Percentiles rank a stretch among this genome's conserved stretches.
These are phyloP conservation scores for Sminthurinus aureus DNA, from an alignment of 2,888 invertebrate genomes.

Conservation along the genomic window DNA sequence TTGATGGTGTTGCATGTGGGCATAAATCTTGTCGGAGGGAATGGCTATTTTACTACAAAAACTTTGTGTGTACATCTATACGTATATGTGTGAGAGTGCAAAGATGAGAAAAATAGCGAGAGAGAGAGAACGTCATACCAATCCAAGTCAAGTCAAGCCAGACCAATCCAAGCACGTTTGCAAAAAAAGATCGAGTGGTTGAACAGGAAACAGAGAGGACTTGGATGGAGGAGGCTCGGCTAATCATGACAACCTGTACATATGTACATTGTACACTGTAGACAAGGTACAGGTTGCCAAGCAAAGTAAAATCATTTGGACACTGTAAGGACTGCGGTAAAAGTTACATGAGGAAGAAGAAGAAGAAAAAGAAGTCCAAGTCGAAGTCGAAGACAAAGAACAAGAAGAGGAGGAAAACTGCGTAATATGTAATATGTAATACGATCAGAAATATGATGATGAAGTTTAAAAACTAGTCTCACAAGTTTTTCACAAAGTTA, in stretches of 20 bases:
- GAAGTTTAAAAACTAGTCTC: constrained; percentile 40
- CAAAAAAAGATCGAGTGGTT: constrained; percentile 39
- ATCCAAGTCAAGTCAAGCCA: constrained; percentile 20
- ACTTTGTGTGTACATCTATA: constrained; percentile 13
- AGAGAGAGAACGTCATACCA: background rate
- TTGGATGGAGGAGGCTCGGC: constrained; percentile 24
- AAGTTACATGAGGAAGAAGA: constrained; percentile 32
- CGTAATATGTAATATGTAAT: constrained; percentile 29
- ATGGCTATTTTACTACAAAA: constrained; percentile 14
- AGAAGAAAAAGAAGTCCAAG: background rate
- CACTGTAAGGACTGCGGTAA: constrained; percentile 23
- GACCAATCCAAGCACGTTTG: constrained; percentile 12
- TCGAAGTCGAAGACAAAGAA: background rate
- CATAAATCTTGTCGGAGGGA: constrained; percentile 38
- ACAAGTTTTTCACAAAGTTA: constrained; percentile 39
- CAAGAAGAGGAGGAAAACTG: constrained; percentile 6
- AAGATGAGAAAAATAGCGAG: background rate
- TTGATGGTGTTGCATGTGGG: constrained; percentile 23
- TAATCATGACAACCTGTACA: constrained; percentile 29
- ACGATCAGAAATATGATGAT: constrained; percentile 35
- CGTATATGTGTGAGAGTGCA: background rate
- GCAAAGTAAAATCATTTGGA: constrained; percentile 16
- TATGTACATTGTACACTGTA: background rate
- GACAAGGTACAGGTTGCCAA: background rate
- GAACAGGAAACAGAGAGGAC: constrained; percentile 34